A percentile compares a stretch with the other conserved stretches of the same genome.
phyloP scores from a whole-genome alignment of 2,797 vertebrate genomes.

The Psittacula derbiana region DNA sequence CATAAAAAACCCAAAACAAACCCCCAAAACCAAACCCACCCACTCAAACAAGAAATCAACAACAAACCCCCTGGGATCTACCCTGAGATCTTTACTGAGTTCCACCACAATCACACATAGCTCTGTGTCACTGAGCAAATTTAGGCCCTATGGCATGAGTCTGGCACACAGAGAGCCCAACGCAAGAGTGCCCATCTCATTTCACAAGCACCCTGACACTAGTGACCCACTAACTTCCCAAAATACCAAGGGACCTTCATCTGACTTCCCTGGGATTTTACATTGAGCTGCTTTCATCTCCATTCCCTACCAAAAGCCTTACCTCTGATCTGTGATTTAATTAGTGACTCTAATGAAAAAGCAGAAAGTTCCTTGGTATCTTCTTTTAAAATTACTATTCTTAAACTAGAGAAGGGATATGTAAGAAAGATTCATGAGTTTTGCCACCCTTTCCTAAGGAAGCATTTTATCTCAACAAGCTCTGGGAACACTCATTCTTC shows the following conservation, averaged over 20 bases:
- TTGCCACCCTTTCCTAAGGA: neutral
- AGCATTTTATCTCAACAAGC: neutral
- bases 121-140: neutral
- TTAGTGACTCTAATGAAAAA: neutral
- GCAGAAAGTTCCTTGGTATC: neutral
- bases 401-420: neutral
- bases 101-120: neutral
- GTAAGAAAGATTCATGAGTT: rapidly evolving
- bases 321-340: neutral
- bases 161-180: rapidly evolving
- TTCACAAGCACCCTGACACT: neutral
- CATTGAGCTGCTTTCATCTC: neutral
- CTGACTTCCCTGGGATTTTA: neutral
- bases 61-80: neutral
- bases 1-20: too few relatives aligned
- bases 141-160: neutral
- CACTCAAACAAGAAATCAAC: neutral
- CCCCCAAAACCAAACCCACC: too few relatives aligned
- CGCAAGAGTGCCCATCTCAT: neutral
- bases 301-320: neutral
- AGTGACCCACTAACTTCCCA: neutral
- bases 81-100: neutral
- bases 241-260: neutral
- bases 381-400: neutral
- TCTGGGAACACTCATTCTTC: neutral